Evolutionary conservation across 2,797 vertebrate species (phyloP).

Genomic region (Parotocinclus haroldoi): DNA sequence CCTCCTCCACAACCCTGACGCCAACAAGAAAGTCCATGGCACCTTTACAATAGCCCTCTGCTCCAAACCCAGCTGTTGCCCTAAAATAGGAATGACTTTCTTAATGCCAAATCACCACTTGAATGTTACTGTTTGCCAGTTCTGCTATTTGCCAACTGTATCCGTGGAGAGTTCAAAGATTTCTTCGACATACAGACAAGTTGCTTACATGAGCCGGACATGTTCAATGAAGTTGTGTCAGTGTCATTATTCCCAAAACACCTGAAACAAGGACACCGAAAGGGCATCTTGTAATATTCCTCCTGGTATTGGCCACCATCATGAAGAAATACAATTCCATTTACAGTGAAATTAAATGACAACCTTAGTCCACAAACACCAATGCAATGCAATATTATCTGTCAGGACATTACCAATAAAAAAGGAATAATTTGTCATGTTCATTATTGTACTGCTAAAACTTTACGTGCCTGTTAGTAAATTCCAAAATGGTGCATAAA

Average conservation of each 20-base stretch:
- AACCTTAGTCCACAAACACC: background rate
- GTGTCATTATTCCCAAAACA: slow-evolving; percentile 6
- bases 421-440: no score
- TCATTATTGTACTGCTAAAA: no score
- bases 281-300: background rate
- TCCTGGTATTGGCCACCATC: no score
- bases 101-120: slow-evolving; percentile 57
- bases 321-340: background rate
- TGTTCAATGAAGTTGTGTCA: slow-evolving; percentile 28
- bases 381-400: no score
- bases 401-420: no score
- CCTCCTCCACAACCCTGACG: slow-evolving; percentile 37
- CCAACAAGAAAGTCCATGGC: slow-evolving; percentile 63
- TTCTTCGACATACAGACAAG: slow-evolving; percentile 43
- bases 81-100: slow-evolving; percentile 66
- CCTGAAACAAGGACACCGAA: slow-evolving; percentile 1
- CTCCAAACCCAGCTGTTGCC: slow-evolving; percentile 66
- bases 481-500: no score
- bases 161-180: slow-evolving; percentile 47
- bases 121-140: slow-evolving; percentile 54
- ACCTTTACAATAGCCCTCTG: slow-evolving; percentile 61
- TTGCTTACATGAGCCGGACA: slow-evolving; percentile 45
- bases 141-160: slow-evolving; percentile 51
- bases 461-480: no score
- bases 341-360: background rate